These are phyloP conservation scores for Dendrolimus punctatus DNA, from an alignment of 1,140 invertebrate genomes.

Conservation along the genomic window DNA sequence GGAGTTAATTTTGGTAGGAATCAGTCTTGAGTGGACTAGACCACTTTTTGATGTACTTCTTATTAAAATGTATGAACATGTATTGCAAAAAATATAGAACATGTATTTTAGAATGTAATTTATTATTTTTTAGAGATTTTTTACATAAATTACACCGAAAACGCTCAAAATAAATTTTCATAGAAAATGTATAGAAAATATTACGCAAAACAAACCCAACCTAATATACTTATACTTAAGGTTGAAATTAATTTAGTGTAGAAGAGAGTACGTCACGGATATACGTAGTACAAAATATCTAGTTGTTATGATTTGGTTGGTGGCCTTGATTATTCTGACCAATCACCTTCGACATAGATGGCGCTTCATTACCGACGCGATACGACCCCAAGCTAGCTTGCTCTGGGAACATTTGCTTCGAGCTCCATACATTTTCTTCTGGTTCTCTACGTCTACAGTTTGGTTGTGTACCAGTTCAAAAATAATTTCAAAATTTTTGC, in stretches of 20 bases:
- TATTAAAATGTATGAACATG: constrained; percentile 36
- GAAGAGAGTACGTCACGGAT: constrained; percentile 54
- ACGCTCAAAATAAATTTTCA: constrained; percentile 41
- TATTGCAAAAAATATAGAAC: constrained; percentile 30
- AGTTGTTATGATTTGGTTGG: constrained; percentile 36
- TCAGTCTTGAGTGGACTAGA: constrained; percentile 49
- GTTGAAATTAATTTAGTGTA: constrained; percentile 21
- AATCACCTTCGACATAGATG: constrained; percentile 55
- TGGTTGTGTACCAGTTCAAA: constrained; percentile 69
- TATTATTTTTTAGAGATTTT: constrained; percentile 23
- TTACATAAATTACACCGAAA: constrained; percentile 29
- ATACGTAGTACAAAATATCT: constrained; percentile 60
- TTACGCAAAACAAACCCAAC: constrained; percentile 15
- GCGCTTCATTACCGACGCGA: constrained; percentile 65
- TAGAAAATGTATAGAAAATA: constrained; percentile 48
- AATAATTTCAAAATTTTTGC: constrained; percentile 72
- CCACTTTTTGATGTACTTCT: constrained; percentile 66
- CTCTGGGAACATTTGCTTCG: constrained; percentile 69
- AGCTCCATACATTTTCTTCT: constrained; percentile 73
- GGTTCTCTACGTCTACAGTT: constrained; percentile 70
- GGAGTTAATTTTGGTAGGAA: constrained; percentile 56
- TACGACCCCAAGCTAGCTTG: constrained; percentile 63
- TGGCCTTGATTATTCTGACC: constrained; percentile 33
- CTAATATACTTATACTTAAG: constrained; percentile 14
- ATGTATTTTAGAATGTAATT: constrained; percentile 11